Conservation (phyloP, 2,113 vertebrate genomes). For the Aix galericulata region DNA sequence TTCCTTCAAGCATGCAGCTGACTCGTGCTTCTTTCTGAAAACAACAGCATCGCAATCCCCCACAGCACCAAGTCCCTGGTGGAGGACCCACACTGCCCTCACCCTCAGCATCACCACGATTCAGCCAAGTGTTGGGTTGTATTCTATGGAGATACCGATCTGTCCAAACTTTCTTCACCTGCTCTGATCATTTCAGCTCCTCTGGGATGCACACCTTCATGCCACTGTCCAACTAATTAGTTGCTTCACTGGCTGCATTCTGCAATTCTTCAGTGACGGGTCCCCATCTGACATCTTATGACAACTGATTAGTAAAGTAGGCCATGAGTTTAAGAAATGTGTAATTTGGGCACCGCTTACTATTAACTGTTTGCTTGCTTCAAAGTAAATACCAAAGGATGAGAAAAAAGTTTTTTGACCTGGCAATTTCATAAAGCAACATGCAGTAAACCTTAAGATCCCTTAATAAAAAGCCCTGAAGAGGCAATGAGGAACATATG, state of each 20-base stretch:
- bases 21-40: conserved; percentile 30
- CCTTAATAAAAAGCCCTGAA: neutral
- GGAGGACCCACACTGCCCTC: neutral
- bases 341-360: conserved; percentile 59
- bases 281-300: conserved; percentile 76
- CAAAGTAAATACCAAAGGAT: neutral
- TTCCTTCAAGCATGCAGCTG: conserved; percentile 60
- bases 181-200: conserved; percentile 63
- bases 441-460: neutral
- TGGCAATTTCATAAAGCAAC: neutral
- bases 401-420: neutral
- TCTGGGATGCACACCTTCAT: conserved; percentile 71
- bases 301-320: conserved; percentile 80
- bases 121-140: conserved; percentile 50
- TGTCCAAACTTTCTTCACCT: conserved; percentile 73
- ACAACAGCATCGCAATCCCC: neutral
- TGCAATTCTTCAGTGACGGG: conserved; percentile 72
- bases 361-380: conserved; percentile 68
- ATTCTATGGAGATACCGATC: conserved; percentile 31
- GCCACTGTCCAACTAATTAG: conserved; percentile 78
- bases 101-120: neutral
- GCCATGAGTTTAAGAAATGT: conserved; percentile 72
- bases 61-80: accelerated
- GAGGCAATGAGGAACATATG: neutral
- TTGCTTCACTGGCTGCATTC: conserved; percentile 75